Base-by-base conservation (phyloP, 1,140 invertebrate species). In the Daktulosphaira vitifoliae region DNA sequence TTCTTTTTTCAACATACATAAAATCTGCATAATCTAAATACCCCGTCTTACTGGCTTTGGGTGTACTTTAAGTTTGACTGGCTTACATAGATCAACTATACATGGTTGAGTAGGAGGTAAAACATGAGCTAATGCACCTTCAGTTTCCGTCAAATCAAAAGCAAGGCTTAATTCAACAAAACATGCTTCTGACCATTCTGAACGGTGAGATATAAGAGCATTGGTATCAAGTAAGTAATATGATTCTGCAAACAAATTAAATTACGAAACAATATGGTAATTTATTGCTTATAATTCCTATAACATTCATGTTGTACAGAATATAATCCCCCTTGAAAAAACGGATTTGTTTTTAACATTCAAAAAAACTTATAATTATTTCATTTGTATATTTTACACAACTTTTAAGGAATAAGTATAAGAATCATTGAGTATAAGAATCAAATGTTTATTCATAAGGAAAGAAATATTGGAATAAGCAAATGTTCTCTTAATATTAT, bases 1-100 rank as follows among this genome's bases (percentile, higher is more conserved):
- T n/a, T n/a, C n/a, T n/a, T n/a, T n/a, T n/a, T n/a, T n/a, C n/a
- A n/a, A n/a, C n/a, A n/a, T n/a, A n/a, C n/a, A n/a, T n/a, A n/a
- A n/a, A n/a, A n/a, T n/a, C n/a, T n/a, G n/a, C n/a, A n/a, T n/a
- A n/a, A n/a, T 69, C 78, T 81, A 88, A 71, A 91, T 84, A 48
- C 87, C 88, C 68, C 88, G 81, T 74, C 92, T 91, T 8, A 92
- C 85, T 5, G 89, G 84, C 76, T 93, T 95, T 0, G 90, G 89
- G 18, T 86, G 84, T 48, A 96, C 87, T 26, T 88, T 83, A n/a
- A 96, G 84, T 74, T 90, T 88, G 1, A 92, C 88, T 13, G 92
- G 88, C 72, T 90, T 90, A 72, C 91, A 92, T 2, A 96, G 76
- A 71, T 94, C 88, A 65, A 95, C 82, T 2, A 88, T 78, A 53